A percentile compares a stretch with the other conserved stretches of the same genome.
These are phyloP conservation scores for Eupsilia transversa DNA, from an alignment of 2,888 invertebrate species.

Conservation along the genomic window DNA sequence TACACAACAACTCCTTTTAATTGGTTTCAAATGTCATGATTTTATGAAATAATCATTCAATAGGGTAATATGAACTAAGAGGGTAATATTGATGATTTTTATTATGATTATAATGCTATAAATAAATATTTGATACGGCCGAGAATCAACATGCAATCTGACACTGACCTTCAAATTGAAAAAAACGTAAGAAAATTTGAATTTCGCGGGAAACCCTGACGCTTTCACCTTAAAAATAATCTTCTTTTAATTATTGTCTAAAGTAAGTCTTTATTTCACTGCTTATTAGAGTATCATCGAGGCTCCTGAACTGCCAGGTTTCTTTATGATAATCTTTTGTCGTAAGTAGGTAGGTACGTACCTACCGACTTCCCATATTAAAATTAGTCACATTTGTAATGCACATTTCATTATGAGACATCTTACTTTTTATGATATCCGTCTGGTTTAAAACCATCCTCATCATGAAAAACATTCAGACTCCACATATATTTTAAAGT, in stretches of 20 bases:
- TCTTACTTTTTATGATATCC: not conserved
- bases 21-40: no score
- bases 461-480: not conserved
- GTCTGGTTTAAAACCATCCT: not conserved
- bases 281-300: not conserved
- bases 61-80: no score
- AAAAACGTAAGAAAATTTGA: no score
- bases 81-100: not conserved
- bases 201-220: no score
- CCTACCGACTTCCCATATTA: not conserved
- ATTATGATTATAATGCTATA: no score
- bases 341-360: not conserved
- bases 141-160: no score
- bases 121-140: no score
- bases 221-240: not conserved
- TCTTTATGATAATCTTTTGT: not conserved
- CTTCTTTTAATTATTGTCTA: not conserved
- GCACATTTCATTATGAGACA: not conserved
- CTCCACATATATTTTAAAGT: constrained; percentile 1
- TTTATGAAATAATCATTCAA: no score
- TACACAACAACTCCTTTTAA: no score
- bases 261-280: not conserved
- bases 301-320: not conserved
- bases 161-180: no score
- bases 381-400: not conserved